Evolutionary conservation across 2,797 vertebrate species (phyloP).

Genomic region (Cyclura pinguis): DNA sequence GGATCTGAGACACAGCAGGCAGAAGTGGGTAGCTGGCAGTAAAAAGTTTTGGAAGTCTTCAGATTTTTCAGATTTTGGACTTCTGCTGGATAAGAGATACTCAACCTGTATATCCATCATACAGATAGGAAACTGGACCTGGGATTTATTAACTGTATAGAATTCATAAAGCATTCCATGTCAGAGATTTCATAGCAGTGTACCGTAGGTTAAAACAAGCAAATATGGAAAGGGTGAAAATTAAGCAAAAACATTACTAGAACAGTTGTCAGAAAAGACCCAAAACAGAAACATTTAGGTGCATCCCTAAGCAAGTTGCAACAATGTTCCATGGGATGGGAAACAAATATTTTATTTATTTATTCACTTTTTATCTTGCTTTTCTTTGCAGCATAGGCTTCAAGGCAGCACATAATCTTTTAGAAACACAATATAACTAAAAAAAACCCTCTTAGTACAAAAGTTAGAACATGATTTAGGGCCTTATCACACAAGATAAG

Average conservation of each 20-base stretch:
- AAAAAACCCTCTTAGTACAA: too few relatives aligned
- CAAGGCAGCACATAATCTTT: too few relatives aligned
- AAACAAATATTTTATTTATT: background rate
- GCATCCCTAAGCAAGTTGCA: background rate
- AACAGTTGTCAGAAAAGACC: background rate
- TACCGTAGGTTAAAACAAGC: background rate
- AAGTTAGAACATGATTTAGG: too few relatives aligned
- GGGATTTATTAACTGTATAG: background rate
- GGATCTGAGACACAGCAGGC: too few relatives aligned
- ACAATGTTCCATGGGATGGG: background rate
- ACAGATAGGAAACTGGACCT: background rate
- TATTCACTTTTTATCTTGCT: too few relatives aligned
- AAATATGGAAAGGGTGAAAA: background rate
- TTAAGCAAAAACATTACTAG: background rate
- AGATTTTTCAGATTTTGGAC: too few relatives aligned
- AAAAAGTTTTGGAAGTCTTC: too few relatives aligned
- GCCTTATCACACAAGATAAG: too few relatives aligned
- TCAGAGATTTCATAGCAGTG: background rate
- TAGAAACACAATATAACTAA: too few relatives aligned
- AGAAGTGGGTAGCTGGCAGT: too few relatives aligned
- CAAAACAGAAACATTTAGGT: background rate
- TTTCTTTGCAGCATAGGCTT: too few relatives aligned
- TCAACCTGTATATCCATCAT: background rate
- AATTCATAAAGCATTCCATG: background rate
- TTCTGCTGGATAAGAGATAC: too few relatives aligned